Percentiles rank a stretch among this genome's conserved stretches.
These are phyloP conservation scores for Holacanthus passer DNA, from an alignment of 2,113 vertebrate species.

Conservation along the genomic window DNA sequence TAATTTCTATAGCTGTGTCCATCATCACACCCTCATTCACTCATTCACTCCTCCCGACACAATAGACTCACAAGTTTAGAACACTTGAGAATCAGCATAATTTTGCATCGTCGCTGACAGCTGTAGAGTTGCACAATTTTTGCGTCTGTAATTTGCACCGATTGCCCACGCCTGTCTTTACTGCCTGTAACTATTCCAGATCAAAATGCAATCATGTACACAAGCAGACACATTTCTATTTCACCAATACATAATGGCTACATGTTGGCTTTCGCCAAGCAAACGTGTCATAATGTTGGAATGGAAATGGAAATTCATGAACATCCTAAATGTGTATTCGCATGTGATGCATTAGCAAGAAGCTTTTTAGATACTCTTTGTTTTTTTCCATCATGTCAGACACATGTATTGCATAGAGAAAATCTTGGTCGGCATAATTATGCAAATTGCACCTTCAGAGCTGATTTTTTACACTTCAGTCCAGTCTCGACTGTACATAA, in stretches of 20 bases:
- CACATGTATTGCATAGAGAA: neutral
- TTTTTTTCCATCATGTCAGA: neutral
- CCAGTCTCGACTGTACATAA: constrained; percentile 9
- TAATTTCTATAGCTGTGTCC: neutral
- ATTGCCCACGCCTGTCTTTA: neutral
- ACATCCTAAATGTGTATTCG: neutral
- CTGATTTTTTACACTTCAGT: neutral
- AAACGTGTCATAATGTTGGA: neutral
- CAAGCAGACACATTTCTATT: neutral
- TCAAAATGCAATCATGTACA: neutral
- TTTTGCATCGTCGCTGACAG: neutral
- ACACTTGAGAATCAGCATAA: neutral
- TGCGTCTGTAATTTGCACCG: too few relatives aligned
- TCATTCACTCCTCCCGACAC: neutral
- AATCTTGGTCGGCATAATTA: neutral
- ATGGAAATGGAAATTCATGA: neutral
- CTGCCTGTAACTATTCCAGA: neutral
- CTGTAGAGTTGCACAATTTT: neutral
- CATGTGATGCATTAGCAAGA: neutral
- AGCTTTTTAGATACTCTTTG: neutral
- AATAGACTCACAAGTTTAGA: neutral
- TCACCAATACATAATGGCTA: too few relatives aligned
- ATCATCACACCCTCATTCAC: neutral
- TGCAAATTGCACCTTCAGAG: neutral
- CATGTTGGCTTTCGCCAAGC: neutral